Evolutionary conservation across 2,888 invertebrate genomes (phyloP), one percentile per base, ranked within the genome.

Genomic region (Frankliniella fusca): DNA sequence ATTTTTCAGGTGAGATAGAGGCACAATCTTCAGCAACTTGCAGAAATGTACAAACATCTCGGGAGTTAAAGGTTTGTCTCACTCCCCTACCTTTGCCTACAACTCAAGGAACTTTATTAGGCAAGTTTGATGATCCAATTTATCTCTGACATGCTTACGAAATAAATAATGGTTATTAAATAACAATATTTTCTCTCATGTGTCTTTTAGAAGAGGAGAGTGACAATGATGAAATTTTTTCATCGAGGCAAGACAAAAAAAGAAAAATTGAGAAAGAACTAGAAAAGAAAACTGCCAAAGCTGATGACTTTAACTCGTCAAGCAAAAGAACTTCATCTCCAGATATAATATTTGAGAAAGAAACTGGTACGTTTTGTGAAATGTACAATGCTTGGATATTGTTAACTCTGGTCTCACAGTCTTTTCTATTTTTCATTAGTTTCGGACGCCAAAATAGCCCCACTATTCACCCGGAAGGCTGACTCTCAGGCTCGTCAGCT

Each of bases 401-500:
- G 0, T 70, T 20, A n/a, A 70, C 20, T 5, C 54, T 61, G 10
- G 18, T 61, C 18, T 61, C 54, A 54, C n/a, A 61, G 18, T 7
- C 8, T 61, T 15, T 20, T 61, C 61, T 3, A 0, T 15, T 61
- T 61, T 61, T 61, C 3, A 61, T 38, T 15, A 61, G 65, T 81
- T 81, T 10, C 70, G 10, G 70, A 23, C 1, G 23, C 9, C 23
- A 76, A 76, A 76, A 76, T 76, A 12, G 70, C 70, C 12, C 70
- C 70, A 76, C 27, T 76, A 12, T 76, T 76, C 27, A 76, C 70
- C 2, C 70, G 88, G 90, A 79, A 83, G 92, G 80, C 91, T 27
- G 70, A 27, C 12, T 27, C 23, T 76, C 70, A 92, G 87, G 94
- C 94, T 9, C 92, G 92, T 85, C 91, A 91, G 84, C 90, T 91